Evolutionary conservation across 1,140 invertebrate species (phyloP).

Genomic region (Carcinoscorpius rotundicauda): DNA sequence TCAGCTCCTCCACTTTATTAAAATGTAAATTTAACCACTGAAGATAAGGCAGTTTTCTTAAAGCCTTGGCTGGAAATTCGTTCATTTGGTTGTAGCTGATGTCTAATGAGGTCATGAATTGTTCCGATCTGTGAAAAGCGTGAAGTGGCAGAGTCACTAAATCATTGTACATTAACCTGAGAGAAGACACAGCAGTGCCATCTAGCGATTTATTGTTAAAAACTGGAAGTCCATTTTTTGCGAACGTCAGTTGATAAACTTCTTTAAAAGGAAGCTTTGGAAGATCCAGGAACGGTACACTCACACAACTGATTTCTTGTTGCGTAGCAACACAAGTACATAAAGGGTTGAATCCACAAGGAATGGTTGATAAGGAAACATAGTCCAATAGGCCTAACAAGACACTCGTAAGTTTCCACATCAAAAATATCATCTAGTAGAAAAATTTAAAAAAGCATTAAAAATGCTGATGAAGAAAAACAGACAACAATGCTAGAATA

Average conservation of each 20-base stretch:
- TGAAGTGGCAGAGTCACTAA: conserved; percentile 37
- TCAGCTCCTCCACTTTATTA: conserved; percentile 51
- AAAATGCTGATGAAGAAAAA: no score
- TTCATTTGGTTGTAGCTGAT: conserved; percentile 63
- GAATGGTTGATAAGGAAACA: conserved; percentile 11
- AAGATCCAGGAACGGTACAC: conserved; percentile 46
- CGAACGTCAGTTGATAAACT: conserved; percentile 35
- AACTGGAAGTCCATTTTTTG: conserved; percentile 37
- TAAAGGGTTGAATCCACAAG: conserved; percentile 48
- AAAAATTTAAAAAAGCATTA: no score
- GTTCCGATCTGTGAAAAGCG: conserved; percentile 45
- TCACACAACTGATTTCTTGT: conserved; percentile 47
- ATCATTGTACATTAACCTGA: conserved; percentile 41
- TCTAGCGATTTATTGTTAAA: conserved; percentile 40
- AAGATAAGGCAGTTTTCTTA: conserved; percentile 53
- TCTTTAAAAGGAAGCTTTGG: conserved; percentile 42
- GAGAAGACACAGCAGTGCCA: conserved; percentile 36
- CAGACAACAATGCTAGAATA: no score
- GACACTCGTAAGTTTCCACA: no score
- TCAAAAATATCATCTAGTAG: no score
- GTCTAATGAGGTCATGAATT: conserved; percentile 65
- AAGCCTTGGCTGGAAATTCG: conserved; percentile 46
- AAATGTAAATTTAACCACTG: conserved; percentile 68
- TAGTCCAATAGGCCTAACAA: no score
- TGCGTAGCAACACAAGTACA: conserved; percentile 42